A percentile compares a stretch with the other conserved stretches of the same genome.
phyloP scores from a whole-genome alignment of 92 coral and sea anemone genomes.

The Porites evermanni region DNA sequence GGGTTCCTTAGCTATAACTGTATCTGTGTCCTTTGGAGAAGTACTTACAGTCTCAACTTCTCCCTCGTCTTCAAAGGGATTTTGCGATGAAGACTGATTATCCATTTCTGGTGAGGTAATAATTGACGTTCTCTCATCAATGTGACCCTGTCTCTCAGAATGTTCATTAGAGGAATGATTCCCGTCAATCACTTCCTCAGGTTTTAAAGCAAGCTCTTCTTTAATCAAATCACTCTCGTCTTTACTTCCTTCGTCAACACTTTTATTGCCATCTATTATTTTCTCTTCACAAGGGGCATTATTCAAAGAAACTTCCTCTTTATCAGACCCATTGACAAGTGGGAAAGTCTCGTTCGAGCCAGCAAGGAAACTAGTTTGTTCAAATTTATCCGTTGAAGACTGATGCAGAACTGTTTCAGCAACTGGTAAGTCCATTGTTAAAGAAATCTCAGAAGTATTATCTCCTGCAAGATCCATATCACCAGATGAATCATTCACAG shows the following conservation, averaged over 20 bases:
- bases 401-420: conserved; percentile 21
- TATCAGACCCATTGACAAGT: neutral
- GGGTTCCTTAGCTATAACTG: neutral
- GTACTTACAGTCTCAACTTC: conserved; percentile 2
- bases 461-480: conserved; percentile 15
- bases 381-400: neutral
- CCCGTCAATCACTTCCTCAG: neutral
- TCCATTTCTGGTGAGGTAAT: neutral
- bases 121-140: neutral
- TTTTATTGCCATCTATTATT: neutral
- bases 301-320: neutral
- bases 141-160: neutral
- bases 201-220: conserved; percentile 4
- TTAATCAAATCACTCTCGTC: neutral
- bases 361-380: conserved; percentile 1
- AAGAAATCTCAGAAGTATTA: conserved; percentile 2
- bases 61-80: neutral
- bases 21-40: neutral
- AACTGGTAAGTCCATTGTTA: conserved; percentile 48
- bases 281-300: neutral
- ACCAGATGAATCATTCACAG: neutral
- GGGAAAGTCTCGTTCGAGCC: neutral
- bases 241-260: neutral
- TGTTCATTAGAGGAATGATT: neutral
- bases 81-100: neutral